phyloP scores from a whole-genome alignment of 2,888 invertebrate genomes.

The Leucophenga maculata region DNA sequence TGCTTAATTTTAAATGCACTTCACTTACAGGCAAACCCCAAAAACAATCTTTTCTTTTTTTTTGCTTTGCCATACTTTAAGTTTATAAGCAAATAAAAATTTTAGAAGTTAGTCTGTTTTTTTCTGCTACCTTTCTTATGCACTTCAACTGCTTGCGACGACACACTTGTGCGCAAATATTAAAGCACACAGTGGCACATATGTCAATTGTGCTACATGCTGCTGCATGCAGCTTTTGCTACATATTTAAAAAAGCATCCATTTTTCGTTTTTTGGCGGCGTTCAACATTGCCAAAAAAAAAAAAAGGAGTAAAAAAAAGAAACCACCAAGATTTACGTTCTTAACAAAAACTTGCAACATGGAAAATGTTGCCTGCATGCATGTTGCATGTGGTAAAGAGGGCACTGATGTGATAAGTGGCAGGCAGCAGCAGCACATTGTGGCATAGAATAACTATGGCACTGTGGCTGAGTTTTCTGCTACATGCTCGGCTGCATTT shows the following conservation, averaged over 20 bases:
- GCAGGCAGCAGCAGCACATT: slow-evolving; percentile 31
- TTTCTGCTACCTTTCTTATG: not conserved
- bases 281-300: slow-evolving; percentile 36
- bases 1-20: too few species aligned
- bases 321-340: slow-evolving; percentile 57
- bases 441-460: too few species aligned
- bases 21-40: not conserved
- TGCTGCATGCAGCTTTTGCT: slow-evolving; percentile 1
- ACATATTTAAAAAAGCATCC: slow-evolving; percentile 7
- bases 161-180: not conserved
- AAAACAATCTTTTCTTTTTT: not conserved
- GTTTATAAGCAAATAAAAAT: slow-evolving; percentile 2
- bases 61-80: not conserved
- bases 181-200: slow-evolving; percentile 12
- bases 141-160: not conserved
- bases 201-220: slow-evolving; percentile 16
- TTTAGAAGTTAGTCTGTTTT: not conserved
- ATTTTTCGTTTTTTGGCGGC: slow-evolving; percentile 37
- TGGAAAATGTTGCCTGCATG: slow-evolving; percentile 23
- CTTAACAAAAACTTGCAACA: slow-evolving; percentile 43
- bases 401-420: slow-evolving; percentile 32
- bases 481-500: not conserved
- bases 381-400: slow-evolving; percentile 39
- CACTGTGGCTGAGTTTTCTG: too few species aligned
- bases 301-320: slow-evolving; percentile 28